Evolutionary conservation across 1,140 invertebrate species (phyloP), one percentile per base, ranked within the genome.

Genomic region (Trichonephila inaurata): DNA sequence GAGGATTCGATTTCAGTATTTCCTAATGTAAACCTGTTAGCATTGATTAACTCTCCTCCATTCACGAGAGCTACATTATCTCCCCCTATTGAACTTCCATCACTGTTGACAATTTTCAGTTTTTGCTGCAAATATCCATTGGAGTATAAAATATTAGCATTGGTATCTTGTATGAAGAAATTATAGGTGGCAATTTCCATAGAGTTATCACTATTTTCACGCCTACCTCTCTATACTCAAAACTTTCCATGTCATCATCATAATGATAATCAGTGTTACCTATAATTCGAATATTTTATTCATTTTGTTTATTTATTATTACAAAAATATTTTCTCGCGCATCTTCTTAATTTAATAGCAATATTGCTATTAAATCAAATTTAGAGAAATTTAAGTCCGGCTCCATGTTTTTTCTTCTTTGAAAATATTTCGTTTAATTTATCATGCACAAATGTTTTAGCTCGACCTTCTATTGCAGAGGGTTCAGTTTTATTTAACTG

Each of bases 231-330:
- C 61, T 64, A 44, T 86, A 88, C 61, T 88, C 86, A 66, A 88
- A 88, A 88, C 61, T 88, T n/a, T 88, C 61, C 0, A 88, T 88
- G 60, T 88, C 86, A 64, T 88, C 61, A 58, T 88, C 61, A 6
- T 88, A 64, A 66, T 88, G 40, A 66, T 88, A 88, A 66, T 88
- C 60, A 0, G 24, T 88, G 3, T 66, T 40, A 2, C 33, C 58
- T 18, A n/a, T n/a, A 88, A 44, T 5, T 88, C 24, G 12, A 86
- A 86, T 10, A 86, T 86, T 33, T 86, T 60, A 62, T 62, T 86
- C 83, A 86, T 86, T 33, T 86, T 18, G 14, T 62, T 62, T 16
- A 62, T 86, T 86, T 86, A 86, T 86, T 86, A 86, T 0, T 28
- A 40, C 0, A 72, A 8, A 72, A 72, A 72, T 3, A 7, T 16